Evolutionary conservation across 2,113 vertebrate species (phyloP), one percentile per base, ranked within the genome.

Genomic region (Naja naja): DNA sequence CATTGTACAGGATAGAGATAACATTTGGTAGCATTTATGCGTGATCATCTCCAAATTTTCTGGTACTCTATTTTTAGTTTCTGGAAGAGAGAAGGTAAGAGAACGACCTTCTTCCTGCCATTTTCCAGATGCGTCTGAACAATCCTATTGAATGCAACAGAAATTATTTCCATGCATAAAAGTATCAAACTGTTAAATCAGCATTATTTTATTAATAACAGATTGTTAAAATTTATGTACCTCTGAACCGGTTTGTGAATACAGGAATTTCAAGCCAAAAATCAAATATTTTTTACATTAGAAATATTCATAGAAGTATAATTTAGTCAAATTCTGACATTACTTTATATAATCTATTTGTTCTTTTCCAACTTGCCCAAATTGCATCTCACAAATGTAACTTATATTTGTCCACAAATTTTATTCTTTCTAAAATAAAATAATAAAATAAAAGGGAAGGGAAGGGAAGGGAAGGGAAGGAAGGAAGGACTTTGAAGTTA

Each of bases 1-100:
- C 3, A 92, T 53, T 27, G 92, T 34, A 93, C 91, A 34, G 27
- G 10, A 54, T 34, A 56, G 53, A 81, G 18, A 54, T 53, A 49
- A 52, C 11, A 7, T 55, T n/a, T 16, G 10, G 45, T 54, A 64
- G 30, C 43, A 4, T 87, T 0, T 27, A 3, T 91, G 2, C 8
- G 3, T 1, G 43, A 10, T 2, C 54, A 39, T 34, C 0, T 91
- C 94, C 87, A 53, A 86, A 25, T 27, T 30, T 22, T 0, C 87
- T 0, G 74, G 49, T 85, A 27, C 49, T 60, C 39, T 85, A 3
- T 27, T 55, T 54, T 25, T 5, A 25, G 2, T 69, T 92, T 58
- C 14, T 58, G 88, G 25, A 74, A 18, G 5, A 18, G 47, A 34
- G 30, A 89, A 30, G 30, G 1, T 34, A 30, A 52, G 55, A 45